phyloP scores from a whole-genome alignment of 2,797 vertebrate genomes.

The Cynodonichthys magdalenae region DNA sequence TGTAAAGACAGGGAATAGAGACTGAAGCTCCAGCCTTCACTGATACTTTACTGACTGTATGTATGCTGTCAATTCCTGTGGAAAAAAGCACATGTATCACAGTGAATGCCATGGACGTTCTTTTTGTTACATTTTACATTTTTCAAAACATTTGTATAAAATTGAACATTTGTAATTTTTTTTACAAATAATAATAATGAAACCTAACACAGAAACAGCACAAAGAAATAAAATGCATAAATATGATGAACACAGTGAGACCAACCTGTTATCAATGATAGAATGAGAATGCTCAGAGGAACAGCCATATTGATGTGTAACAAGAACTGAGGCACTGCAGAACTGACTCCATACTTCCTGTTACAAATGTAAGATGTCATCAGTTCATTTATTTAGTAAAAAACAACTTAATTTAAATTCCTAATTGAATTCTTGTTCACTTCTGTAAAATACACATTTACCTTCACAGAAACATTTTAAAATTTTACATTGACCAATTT shows the following conservation, averaged over 20 bases:
- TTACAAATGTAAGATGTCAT: neutral
- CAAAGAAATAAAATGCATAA: too few species aligned
- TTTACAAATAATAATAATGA: too few species aligned
- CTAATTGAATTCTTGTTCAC: too few species aligned
- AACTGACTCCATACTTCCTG: conserved; percentile 3
- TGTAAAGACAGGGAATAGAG: conserved; percentile 53
- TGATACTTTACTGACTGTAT: conserved; percentile 15
- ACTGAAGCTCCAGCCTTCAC: conserved; percentile 32
- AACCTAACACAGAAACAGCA: too few species aligned
- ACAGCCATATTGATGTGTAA: conserved; percentile 8
- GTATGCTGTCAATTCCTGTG: conserved; percentile 32
- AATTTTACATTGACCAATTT: too few species aligned
- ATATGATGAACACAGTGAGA: neutral
- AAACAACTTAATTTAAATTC: too few species aligned
- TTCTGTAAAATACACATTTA: too few species aligned
- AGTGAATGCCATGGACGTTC: too few species aligned
- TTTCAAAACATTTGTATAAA: too few species aligned
- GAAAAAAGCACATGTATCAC: neutral
- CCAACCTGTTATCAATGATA: conserved; percentile 49
- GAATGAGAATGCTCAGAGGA: conserved; percentile 12
- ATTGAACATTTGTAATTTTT: too few species aligned
- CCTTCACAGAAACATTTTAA: too few species aligned
- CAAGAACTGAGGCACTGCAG: neutral
- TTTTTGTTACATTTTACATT: too few species aligned
- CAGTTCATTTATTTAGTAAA: neutral